Evolutionary conservation across 2,888 invertebrate species (phyloP).

Genomic region (Noctua comes): DNA sequence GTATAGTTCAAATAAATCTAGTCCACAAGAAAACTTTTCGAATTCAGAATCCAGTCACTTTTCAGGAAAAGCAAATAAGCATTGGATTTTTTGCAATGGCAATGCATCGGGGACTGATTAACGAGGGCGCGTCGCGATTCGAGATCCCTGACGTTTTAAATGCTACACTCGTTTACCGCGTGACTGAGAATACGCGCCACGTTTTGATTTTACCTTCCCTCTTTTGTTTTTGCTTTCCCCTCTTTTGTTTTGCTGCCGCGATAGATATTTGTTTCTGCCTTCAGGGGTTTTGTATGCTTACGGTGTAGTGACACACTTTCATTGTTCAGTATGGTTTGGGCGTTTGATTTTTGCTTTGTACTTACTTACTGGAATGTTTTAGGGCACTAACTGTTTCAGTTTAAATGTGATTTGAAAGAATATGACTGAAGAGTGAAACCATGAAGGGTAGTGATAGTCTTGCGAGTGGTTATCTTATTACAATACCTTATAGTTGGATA

Average conservation of each 20-base stretch:
- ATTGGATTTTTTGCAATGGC: conserved; percentile 48
- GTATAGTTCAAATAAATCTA: conserved; percentile 32
- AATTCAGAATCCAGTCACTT: conserved; percentile 45
- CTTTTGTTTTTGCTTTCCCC: conserved; percentile 51
- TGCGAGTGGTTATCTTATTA: not conserved
- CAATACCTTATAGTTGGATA: not conserved
- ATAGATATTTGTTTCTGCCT: conserved; percentile 50
- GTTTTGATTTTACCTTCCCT: conserved; percentile 60
- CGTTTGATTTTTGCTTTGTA: conserved; percentile 10
- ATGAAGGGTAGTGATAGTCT: not conserved
- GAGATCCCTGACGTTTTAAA: conserved; percentile 58
- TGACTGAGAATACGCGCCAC: conserved; percentile 51
- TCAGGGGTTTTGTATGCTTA: conserved; percentile 37
- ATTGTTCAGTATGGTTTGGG: conserved; percentile 5
- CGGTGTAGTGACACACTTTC: conserved; percentile 37
- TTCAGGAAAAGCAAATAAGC: conserved; percentile 47
- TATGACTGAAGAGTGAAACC: not conserved
- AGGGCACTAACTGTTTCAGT: not conserved
- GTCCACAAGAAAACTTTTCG: conserved; percentile 26
- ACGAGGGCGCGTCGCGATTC: conserved; percentile 62
- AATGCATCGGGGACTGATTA: conserved; percentile 66
- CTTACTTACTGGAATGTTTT: not conserved
- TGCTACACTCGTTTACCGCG: conserved; percentile 58
- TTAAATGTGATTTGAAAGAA: not conserved
- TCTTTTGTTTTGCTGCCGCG: conserved; percentile 46